Evolutionary conservation across 1,140 invertebrate species (phyloP).

Genomic region (Sycophila sp.): DNA sequence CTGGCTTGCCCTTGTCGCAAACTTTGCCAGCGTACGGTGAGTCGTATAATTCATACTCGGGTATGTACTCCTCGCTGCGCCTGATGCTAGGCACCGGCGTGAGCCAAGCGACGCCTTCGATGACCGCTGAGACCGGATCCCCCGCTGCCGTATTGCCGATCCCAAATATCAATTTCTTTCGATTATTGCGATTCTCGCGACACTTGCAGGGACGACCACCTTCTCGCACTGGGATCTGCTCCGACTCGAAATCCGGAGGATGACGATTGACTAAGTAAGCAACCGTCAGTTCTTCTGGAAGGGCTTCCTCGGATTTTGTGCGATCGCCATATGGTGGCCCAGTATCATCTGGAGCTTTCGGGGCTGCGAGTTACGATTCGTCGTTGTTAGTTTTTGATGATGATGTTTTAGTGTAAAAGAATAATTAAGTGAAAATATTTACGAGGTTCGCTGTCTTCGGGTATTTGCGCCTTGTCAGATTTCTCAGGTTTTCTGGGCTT

Average conservation of each 20-base stretch:
- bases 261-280: constrained; percentile 45
- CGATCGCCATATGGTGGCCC: constrained; percentile 47
- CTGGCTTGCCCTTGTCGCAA: too few relatives aligned
- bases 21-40: constrained; percentile 44
- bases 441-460: too few relatives aligned
- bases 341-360: too few relatives aligned
- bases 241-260: constrained; percentile 42
- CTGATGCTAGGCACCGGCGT: constrained; percentile 50
- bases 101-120: constrained; percentile 47
- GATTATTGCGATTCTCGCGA: constrained; percentile 51
- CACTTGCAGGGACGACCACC: constrained; percentile 51
- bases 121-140: constrained; percentile 29
- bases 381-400: too few relatives aligned
- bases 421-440: too few relatives aligned
- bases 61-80: constrained; percentile 55
- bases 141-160: constrained; percentile 29
- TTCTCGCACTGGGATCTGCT: constrained; percentile 39
- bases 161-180: constrained; percentile 47
- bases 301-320: constrained; percentile 46
- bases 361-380: too few relatives aligned
- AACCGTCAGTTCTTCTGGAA: constrained; percentile 48
- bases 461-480: too few relatives aligned
- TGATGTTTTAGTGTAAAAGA: too few relatives aligned
- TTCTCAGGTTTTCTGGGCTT: too few relatives aligned
- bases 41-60: constrained; percentile 53